Percentiles rank a stretch among this genome's conserved stretches.
phyloP scores from a whole-genome alignment of 2,113 vertebrate genomes.

The Tautogolabrus adspersus region DNA sequence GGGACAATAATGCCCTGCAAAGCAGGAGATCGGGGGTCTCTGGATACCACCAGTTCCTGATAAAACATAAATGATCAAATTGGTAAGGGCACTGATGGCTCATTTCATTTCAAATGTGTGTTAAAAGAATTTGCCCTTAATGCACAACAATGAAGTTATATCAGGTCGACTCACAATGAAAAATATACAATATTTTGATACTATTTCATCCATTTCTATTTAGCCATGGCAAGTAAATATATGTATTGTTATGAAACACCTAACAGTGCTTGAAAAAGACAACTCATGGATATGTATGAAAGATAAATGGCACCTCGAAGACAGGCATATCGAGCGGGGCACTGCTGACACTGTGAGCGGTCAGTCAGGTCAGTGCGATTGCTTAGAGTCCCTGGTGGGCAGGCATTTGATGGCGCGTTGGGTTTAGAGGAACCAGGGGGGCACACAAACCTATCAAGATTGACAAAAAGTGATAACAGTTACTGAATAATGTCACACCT shows the following conservation, averaged over 20 bases:
- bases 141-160: not conserved
- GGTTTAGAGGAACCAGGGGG: constrained; percentile 87
- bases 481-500: not conserved
- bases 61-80: not conserved
- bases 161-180: not conserved
- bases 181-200: not conserved
- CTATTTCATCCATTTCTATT: not conserved
- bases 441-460: constrained; percentile 84
- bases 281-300: constrained; percentile 1
- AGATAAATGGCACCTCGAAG: constrained; percentile 79
- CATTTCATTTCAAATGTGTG: not conserved
- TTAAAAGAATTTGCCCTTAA: not conserved
- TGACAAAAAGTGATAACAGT: not conserved
- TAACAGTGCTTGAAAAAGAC: constrained; percentile 15
- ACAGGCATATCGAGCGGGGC: constrained; percentile 86
- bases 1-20: constrained; percentile 90
- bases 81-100: not conserved
- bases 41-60: constrained; percentile 88
- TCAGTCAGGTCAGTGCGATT: constrained; percentile 84
- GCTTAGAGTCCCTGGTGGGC: constrained; percentile 87
- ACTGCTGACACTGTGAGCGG: constrained; percentile 88
- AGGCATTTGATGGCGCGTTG: constrained; percentile 81
- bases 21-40: constrained; percentile 86
- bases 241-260: constrained; percentile 4
- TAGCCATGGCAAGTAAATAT: not conserved